Percentiles rank a stretch among this genome's conserved stretches.
These are phyloP conservation scores for Parasteatoda tepidariorum DNA, from an alignment of 1,140 invertebrate genomes.

Conservation along the genomic window DNA sequence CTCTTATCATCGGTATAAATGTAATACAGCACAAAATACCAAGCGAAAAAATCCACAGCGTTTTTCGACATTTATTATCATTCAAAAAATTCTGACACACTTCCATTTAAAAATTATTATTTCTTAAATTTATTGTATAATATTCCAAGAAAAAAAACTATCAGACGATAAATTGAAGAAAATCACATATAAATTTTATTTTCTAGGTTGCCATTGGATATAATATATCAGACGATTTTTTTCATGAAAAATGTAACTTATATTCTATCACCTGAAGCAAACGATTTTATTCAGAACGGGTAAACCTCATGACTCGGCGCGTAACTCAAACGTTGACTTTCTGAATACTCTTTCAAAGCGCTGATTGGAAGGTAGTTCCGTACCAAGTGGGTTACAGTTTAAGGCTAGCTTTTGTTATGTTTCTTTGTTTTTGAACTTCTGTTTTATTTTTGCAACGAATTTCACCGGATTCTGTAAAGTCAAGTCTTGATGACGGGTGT, in stretches of 20 bases:
- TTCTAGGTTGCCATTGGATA: too few species aligned
- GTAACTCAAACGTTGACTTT: neutral
- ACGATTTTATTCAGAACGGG: neutral
- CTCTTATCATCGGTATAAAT: neutral
- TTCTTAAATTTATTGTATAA: too few species aligned
- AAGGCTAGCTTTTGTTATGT: neutral
- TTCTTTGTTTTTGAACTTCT: neutral
- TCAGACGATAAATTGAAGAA: too few species aligned
- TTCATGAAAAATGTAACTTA: too few species aligned
- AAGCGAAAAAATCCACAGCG: neutral
- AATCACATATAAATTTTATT: too few species aligned
- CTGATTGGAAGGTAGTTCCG: conserved; percentile 13
- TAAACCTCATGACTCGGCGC: neutral
- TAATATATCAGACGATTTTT: too few species aligned
- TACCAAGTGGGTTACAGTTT: neutral
- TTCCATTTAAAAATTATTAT: neutral
- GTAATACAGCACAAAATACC: neutral
- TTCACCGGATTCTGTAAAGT: neutral
- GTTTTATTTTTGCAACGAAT: conserved; percentile 9
- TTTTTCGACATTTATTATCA: too few species aligned
- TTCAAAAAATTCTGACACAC: neutral
- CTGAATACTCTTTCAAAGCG: neutral
- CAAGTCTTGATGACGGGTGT: conserved; percentile 31
- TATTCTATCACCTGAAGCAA: too few species aligned
- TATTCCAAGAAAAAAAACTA: too few species aligned